These are phyloP conservation scores for Cecropterus lyciades DNA, from an alignment of 1,140 invertebrate genomes.

Conservation along the genomic window DNA sequence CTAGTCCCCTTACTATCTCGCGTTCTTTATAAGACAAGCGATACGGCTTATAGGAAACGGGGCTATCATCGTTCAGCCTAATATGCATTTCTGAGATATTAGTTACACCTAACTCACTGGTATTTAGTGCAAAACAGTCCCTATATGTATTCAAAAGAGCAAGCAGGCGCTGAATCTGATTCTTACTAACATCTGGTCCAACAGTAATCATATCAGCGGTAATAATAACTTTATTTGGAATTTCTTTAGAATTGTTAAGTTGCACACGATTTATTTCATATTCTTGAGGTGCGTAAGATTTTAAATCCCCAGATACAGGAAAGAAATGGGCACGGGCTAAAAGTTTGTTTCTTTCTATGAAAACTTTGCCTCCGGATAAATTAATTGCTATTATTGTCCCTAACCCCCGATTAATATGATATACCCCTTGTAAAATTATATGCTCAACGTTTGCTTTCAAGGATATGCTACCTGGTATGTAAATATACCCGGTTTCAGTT, in stretches of 20 bases:
- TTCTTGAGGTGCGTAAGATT: no score
- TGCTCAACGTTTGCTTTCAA: background rate
- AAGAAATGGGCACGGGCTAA: background rate
- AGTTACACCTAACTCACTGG: background rate
- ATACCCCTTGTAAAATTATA: background rate
- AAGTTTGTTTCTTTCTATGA: background rate
- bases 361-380: background rate
- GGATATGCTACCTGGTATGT: background rate
- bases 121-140: conserved; percentile 3
- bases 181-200: background rate
- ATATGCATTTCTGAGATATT: conserved; percentile 6
- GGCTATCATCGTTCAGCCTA: background rate
- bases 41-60: conserved; percentile 5
- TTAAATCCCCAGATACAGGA: no score
- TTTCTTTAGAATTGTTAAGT: no score
- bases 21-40: background rate
- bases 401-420: background rate
- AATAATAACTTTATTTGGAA: background rate
- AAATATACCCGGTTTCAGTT: background rate
- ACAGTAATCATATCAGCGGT: background rate
- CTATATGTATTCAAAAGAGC: background rate
- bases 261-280: no score
- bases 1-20: background rate
- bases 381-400: conserved; percentile 1
- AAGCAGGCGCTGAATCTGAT: background rate